These are phyloP conservation scores for Cabera pusaria DNA, from an alignment of 2,888 invertebrate species.

Conservation along the genomic window DNA sequence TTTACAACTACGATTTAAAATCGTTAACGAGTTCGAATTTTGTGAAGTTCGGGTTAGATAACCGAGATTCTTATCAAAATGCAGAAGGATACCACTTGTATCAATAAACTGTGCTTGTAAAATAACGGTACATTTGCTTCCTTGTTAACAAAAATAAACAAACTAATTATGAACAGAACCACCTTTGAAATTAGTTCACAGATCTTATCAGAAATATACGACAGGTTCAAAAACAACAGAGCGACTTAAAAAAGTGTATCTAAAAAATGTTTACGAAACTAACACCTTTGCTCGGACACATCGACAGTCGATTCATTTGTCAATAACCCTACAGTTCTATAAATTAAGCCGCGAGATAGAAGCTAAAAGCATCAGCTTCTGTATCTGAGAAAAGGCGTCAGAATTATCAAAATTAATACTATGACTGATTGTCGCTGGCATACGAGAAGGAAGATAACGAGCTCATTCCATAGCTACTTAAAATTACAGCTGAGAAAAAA, in stretches of 20 bases:
- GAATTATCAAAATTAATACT: conserved; percentile 74
- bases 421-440: conserved; percentile 67
- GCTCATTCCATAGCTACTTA: conserved; percentile 41
- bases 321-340: conserved; percentile 54
- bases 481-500: conserved; percentile 24
- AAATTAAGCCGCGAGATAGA: conserved; percentile 66
- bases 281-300: conserved; percentile 54
- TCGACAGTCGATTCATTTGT: conserved; percentile 59
- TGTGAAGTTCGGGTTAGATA: background rate
- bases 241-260: conserved; percentile 36
- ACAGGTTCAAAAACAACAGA: conserved; percentile 44
- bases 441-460: conserved; percentile 55
- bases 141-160: conserved; percentile 47
- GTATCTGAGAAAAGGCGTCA: conserved; percentile 70
- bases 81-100: conserved; percentile 1
- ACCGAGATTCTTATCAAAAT: conserved; percentile 1
- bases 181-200: conserved; percentile 40
- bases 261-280: conserved; percentile 44
- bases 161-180: conserved; percentile 52
- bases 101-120: conserved; percentile 16
- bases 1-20: too few relatives aligned
- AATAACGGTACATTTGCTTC: conserved; percentile 32
- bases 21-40: background rate
- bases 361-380: conserved; percentile 75
- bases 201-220: conserved; percentile 58